These are phyloP conservation scores for Pseudoatta argentina DNA, from an alignment of 1,140 invertebrate species.

Conservation along the genomic window DNA sequence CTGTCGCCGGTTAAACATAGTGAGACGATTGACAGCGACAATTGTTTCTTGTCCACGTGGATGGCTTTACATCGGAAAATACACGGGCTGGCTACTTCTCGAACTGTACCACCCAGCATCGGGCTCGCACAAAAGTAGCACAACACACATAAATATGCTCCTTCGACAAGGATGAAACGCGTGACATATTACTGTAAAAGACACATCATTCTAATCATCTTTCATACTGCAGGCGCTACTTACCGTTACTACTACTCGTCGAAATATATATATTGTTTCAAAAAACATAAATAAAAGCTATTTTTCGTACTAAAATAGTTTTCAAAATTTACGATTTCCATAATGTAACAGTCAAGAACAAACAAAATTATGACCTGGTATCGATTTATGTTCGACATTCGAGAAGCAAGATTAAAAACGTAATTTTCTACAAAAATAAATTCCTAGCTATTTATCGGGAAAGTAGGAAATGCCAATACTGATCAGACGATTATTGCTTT, in stretches of 20 bases:
- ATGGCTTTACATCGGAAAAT: constrained; percentile 63
- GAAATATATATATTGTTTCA: background rate
- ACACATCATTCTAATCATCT: constrained; percentile 50
- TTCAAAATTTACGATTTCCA: background rate
- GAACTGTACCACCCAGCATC: constrained; percentile 56
- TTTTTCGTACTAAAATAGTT: background rate
- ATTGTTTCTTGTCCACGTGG: constrained; percentile 72
- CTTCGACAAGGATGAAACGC: constrained; percentile 31
- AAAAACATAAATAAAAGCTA: background rate
- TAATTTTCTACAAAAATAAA: constrained; percentile 35
- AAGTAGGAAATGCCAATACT: constrained; percentile 2
- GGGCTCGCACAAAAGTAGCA: constrained; percentile 62
- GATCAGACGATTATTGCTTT: constrained; percentile 17
- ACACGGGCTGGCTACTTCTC: constrained; percentile 63
- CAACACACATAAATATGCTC: constrained; percentile 44
- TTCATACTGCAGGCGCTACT: constrained; percentile 1
- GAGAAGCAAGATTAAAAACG: background rate
- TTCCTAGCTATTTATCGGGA: constrained; percentile 22
- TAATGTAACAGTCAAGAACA: background rate
- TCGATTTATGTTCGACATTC: constrained; percentile 20
- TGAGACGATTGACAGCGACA: constrained; percentile 64
- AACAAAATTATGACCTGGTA: constrained; percentile 1
- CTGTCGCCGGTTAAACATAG: constrained; percentile 14
- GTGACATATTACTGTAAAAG: constrained; percentile 42
- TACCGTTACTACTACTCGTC: background rate